phyloP scores from a whole-genome alignment of 2,113 vertebrate genomes.

The Maccullochella peelii region DNA sequence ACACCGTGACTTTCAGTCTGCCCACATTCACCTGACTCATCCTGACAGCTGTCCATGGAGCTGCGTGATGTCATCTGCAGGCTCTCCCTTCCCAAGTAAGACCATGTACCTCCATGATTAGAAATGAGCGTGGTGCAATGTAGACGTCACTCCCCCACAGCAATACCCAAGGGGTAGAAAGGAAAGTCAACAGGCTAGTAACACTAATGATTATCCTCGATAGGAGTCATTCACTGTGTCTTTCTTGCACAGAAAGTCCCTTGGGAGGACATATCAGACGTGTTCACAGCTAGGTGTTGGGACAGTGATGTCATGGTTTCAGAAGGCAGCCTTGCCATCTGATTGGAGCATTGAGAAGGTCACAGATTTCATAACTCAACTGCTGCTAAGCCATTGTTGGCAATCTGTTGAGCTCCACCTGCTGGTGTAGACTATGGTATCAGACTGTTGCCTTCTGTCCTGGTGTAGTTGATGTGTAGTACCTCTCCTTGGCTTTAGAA shows the following conservation, averaged over 20 bases:
- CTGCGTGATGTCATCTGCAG: slow-evolving; percentile 71
- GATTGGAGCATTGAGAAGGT: slow-evolving; percentile 48
- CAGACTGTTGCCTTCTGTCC: slow-evolving; percentile 10
- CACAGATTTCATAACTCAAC: slow-evolving; percentile 40
- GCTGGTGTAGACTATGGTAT: slow-evolving; percentile 44
- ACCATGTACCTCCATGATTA: slow-evolving; percentile 61
- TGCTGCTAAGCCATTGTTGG: slow-evolving; percentile 28
- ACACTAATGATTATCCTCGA: slow-evolving; percentile 51
- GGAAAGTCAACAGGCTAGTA: slow-evolving; percentile 41
- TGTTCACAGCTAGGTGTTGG: slow-evolving; percentile 44
- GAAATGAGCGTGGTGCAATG: slow-evolving; percentile 47
- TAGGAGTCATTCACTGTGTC: slow-evolving; percentile 43
- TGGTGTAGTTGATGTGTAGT: not conserved
- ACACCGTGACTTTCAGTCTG: slow-evolving; percentile 66
- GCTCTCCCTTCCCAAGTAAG: slow-evolving; percentile 40
- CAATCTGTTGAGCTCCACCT: slow-evolving; percentile 65
- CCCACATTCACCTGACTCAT: slow-evolving; percentile 80
- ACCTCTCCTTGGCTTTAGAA: not conserved
- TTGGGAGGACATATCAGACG: slow-evolving; percentile 38
- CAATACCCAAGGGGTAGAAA: slow-evolving; percentile 36
- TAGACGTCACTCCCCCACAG: slow-evolving; percentile 54
- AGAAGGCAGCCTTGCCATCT: slow-evolving; percentile 23
- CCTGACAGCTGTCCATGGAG: slow-evolving; percentile 70
- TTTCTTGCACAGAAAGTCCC: slow-evolving; percentile 37
- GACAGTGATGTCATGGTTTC: slow-evolving; percentile 38